phyloP scores from a whole-genome alignment of 2,113 vertebrate genomes.

The Paratilapia polleni region DNA sequence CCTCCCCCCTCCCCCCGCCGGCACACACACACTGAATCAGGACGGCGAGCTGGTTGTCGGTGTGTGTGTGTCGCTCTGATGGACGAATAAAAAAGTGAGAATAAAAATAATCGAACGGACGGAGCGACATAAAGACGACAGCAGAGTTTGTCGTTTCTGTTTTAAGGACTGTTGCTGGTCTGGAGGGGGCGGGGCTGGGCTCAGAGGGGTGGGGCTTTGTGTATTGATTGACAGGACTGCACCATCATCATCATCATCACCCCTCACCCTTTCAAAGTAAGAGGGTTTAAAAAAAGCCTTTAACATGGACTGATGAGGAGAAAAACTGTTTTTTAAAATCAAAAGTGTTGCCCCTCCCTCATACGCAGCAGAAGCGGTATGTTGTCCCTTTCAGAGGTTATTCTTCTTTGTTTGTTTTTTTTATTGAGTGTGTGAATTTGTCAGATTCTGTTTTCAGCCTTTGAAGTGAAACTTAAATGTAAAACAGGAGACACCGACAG shows the following conservation, averaged over 20 bases:
- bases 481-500: background rate
- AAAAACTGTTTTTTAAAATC: slow-evolving; percentile 52
- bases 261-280: slow-evolving; percentile 83
- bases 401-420: slow-evolving; percentile 42
- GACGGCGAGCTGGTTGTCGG: slow-evolving; percentile 36
- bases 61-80: slow-evolving; percentile 30
- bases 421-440: background rate
- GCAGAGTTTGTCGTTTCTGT: slow-evolving; percentile 14
- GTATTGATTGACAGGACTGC: slow-evolving; percentile 67
- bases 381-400: slow-evolving; percentile 58
- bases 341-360: slow-evolving; percentile 53
- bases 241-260: slow-evolving; percentile 69
- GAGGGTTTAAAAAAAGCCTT: slow-evolving; percentile 86
- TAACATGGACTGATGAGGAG: slow-evolving; percentile 87
- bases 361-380: slow-evolving; percentile 67
- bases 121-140: slow-evolving; percentile 2
- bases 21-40: slow-evolving; percentile 48
- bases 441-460: background rate
- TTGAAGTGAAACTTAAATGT: background rate
- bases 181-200: slow-evolving; percentile 41
- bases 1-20: background rate
- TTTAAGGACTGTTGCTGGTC: slow-evolving; percentile 55
- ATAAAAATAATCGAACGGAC: slow-evolving; percentile 18
- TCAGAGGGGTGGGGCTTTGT: slow-evolving; percentile 45
- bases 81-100: slow-evolving; percentile 45